These are phyloP conservation scores for Oryzias celebensis DNA, from an alignment of 2,113 vertebrate species.

Conservation along the genomic window DNA sequence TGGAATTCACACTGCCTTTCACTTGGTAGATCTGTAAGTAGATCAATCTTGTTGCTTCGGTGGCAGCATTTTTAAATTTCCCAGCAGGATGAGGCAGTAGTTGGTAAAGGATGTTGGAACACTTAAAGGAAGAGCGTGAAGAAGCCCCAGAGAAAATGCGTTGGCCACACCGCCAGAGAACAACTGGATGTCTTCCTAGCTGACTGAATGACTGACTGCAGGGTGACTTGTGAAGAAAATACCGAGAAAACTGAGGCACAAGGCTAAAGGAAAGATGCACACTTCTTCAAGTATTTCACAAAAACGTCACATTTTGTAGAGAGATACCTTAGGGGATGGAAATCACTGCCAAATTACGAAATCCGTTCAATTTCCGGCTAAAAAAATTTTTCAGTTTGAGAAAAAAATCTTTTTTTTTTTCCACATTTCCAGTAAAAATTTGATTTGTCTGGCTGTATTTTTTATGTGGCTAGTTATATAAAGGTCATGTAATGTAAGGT, in stretches of 20 bases:
- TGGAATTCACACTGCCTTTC: constrained; percentile 19
- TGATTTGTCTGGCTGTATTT: no score
- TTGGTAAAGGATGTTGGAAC: constrained; percentile 67
- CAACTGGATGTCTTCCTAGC: constrained; percentile 53
- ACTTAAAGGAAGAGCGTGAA: constrained; percentile 71
- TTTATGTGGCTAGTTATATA: no score
- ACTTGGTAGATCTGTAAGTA: constrained; percentile 75
- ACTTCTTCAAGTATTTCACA: neutral
- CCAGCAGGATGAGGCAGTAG: constrained; percentile 69
- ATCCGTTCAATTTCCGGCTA: no score
- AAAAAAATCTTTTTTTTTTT: no score
- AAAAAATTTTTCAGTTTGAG: no score
- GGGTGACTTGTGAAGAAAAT: constrained; percentile 2
- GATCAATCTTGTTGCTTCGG: constrained; percentile 70
- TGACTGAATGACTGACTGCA: constrained; percentile 44
- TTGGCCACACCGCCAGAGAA: constrained; percentile 69
- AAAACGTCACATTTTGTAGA: neutral
- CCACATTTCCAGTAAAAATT: no score
- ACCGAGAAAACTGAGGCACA: constrained; percentile 17
- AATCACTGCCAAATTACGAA: no score
- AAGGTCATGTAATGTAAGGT: no score
- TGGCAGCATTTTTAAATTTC: constrained; percentile 75
- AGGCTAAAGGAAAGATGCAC: constrained; percentile 22
- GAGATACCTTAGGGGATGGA: no score
- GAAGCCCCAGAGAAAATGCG: constrained; percentile 74